These are phyloP conservation scores for Brienomyrus brachyistius DNA, from an alignment of 2,113 vertebrate genomes.

Conservation along the genomic window DNA sequence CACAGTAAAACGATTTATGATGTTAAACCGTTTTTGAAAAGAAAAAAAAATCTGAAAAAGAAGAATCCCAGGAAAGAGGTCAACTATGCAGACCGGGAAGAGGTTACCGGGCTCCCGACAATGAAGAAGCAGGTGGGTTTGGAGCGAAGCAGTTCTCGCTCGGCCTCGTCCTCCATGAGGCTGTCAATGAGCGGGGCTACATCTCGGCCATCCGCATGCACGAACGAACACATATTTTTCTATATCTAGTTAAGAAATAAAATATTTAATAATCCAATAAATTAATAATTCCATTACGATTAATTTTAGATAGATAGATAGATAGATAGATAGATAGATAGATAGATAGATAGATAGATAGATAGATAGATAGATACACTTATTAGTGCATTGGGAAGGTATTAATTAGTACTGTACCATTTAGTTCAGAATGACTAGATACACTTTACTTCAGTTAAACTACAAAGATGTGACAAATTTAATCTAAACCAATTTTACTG, in stretches of 20 bases:
- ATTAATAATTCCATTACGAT: not conserved
- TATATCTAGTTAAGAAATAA: not conserved
- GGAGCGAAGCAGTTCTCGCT: constrained; percentile 63
- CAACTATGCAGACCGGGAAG: not conserved
- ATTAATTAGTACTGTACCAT: not conserved
- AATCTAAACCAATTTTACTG: not conserved
- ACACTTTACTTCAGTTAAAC: not conserved
- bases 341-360: too few relatives aligned
- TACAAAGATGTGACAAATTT: not conserved
- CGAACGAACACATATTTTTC: constrained; percentile 16
- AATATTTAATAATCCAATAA: too few relatives aligned
- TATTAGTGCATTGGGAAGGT: not conserved
- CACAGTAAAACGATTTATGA: not conserved
- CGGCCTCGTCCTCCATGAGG: constrained; percentile 77
- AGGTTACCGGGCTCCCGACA: constrained; percentile 84
- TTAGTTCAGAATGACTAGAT: not conserved
- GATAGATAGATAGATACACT: not conserved
- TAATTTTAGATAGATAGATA: not conserved
- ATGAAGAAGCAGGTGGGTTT: constrained; percentile 80
- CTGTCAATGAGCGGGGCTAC: constrained; percentile 58
- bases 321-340: too few relatives aligned
- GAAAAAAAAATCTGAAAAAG: not conserved
- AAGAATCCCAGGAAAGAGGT: not conserved
- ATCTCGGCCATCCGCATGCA: too few relatives aligned
- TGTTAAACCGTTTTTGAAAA: not conserved